Base-by-base conservation (phyloP, 2,888 invertebrate species). In the Tolmerus cingulatus region DNA sequence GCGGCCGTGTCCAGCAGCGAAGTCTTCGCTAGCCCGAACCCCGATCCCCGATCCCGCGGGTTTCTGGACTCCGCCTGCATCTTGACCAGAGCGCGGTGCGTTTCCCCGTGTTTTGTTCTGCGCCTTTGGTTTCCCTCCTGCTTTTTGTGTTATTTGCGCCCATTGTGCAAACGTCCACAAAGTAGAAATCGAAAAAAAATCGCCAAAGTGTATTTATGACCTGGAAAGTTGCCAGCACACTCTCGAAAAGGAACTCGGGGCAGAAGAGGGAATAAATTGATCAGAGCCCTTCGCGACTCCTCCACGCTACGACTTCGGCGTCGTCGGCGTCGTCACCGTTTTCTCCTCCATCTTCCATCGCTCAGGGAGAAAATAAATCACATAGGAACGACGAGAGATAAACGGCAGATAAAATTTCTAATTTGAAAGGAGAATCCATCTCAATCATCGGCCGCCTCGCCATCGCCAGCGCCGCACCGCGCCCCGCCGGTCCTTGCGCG, bases 151-250 rank as follows among this genome's bases (percentile, higher is more conserved):
- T 79, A 79, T 79, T 79, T 79, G 30, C 66, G 27, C 19, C n/a
- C 79, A 79, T 79, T 79, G 79, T 79, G 79, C 57, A 57, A 82
- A 82, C 57, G 57, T 82, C 34, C 40, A 30, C 43, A 85, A 43
- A 74, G 74, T 74, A 85, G 34, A 85, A 74, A 85, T 74, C 74
- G 74, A 40, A 40, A 74, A 40, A 74, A 84, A 85, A 85, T 51
- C 51, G 51, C 7, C 55, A 82, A 85, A 74, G 85, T 85, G 74
- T 85, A 74, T 85, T 85, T 85, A 85, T 85, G 85, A 85, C 74
- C 85, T 85, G 85, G 85, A 85, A 85, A 85, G 85, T 27, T 85
- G 85, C 85, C 85, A 85, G 34, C 46, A 74, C 14, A 43, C 8
- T 27, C 57, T 46, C 74, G 82, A 82, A 82, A 46, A 51, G 82